phyloP scores from a whole-genome alignment of 2,113 vertebrate genomes.

The Gavialis gangeticus region DNA sequence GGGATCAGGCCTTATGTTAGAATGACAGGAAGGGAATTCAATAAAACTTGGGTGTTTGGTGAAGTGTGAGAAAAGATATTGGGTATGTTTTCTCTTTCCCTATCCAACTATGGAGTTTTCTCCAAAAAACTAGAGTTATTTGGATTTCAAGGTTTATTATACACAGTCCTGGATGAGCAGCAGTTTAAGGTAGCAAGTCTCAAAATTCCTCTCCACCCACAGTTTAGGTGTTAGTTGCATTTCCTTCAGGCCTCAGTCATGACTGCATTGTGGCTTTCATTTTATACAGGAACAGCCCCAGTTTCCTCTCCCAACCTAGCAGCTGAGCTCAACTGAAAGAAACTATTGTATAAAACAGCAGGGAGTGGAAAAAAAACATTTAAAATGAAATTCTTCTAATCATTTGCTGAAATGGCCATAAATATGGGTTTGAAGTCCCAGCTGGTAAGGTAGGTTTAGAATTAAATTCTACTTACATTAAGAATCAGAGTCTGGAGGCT shows the following conservation, averaged over 20 bases:
- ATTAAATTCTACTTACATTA: not conserved
- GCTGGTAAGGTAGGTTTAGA: not conserved
- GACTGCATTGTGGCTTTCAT: not conserved
- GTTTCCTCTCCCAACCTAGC: not conserved
- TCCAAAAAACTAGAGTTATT: not conserved
- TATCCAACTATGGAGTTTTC: not conserved
- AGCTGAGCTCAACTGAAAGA: not conserved
- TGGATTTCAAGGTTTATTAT: not conserved
- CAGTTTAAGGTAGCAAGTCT: not conserved
- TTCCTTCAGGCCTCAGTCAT: not conserved
- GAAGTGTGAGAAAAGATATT: not conserved
- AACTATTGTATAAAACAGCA: not conserved
- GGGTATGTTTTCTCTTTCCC: not conserved
- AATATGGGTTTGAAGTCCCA: not conserved
- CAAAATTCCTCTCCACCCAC: not conserved
- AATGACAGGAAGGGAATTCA: not conserved
- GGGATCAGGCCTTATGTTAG: not conserved
- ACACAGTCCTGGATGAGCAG: not conserved
- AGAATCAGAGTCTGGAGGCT: not conserved
- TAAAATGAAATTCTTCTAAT: not conserved
- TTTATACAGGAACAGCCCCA: not conserved
- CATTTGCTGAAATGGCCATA: not conserved
- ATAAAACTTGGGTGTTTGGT: rapidly evolving
- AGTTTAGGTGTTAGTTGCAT: not conserved
- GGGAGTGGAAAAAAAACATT: not conserved